phyloP scores from a whole-genome alignment of 2,888 invertebrate genomes.

The Lochmaea crataegi region DNA sequence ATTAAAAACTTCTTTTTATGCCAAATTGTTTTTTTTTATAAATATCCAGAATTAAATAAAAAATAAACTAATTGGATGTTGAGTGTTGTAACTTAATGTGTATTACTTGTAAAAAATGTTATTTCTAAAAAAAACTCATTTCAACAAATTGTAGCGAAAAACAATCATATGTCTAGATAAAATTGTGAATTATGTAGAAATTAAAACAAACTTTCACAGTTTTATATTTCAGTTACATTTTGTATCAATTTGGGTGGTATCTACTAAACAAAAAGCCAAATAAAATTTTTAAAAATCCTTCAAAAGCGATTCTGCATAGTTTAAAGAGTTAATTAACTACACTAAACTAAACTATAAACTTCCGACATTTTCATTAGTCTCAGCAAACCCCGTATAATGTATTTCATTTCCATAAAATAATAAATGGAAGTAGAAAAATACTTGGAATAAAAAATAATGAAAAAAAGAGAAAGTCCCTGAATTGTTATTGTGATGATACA shows the following conservation, averaged over 20 bases:
- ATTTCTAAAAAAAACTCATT: conserved; percentile 31
- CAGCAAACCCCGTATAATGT: no score
- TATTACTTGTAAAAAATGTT: conserved; percentile 42
- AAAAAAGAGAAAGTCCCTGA: no score
- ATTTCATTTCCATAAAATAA: no score
- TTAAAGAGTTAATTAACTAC: no score
- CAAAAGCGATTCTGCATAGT: no score
- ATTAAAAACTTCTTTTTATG: neutral
- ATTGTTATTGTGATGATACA: no score
- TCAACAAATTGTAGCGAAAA: conserved; percentile 53
- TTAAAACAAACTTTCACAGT: neutral
- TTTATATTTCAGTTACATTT: neutral
- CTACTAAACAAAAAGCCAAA: no score
- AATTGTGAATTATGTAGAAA: conserved; percentile 37
- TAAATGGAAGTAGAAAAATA: no score
- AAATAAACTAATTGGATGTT: conserved; percentile 46
- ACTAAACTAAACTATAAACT: no score
- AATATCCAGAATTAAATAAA: conserved; percentile 19
- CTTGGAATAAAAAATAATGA: no score
- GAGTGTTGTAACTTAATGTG: conserved; percentile 44
- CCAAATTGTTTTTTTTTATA: neutral
- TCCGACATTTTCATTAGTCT: no score
- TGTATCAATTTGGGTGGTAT: neutral
- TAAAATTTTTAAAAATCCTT: no score
- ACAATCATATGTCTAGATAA: conserved; percentile 53